Evolutionary conservation across 2,888 invertebrate genomes (phyloP).

Genomic region (Papilio elwesi): DNA sequence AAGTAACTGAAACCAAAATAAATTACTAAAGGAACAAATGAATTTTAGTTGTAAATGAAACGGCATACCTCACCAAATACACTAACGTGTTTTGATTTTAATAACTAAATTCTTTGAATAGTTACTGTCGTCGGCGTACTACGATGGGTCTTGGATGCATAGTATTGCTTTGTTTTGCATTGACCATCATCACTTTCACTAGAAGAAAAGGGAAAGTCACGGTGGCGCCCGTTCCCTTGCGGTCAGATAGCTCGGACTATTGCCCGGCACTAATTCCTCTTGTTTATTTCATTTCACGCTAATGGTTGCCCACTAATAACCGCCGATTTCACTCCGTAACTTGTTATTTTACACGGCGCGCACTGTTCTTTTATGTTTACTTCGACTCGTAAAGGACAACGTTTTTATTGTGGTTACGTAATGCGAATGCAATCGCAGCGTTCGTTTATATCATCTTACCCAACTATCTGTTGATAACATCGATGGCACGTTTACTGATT

Average conservation of each 20-base stretch:
- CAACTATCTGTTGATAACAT: slow-evolving; percentile 59
- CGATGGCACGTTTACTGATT: slow-evolving; percentile 61
- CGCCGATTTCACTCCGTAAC: slow-evolving; percentile 60
- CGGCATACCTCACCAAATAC: too few relatives aligned
- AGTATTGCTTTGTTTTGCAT: slow-evolving; percentile 69
- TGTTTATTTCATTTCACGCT: slow-evolving; percentile 74
- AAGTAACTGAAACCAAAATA: too few relatives aligned
- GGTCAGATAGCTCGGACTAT: slow-evolving; percentile 76
- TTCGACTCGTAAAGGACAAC: slow-evolving; percentile 31
- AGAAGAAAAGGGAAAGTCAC: slow-evolving; percentile 81
- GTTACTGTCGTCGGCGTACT: slow-evolving; percentile 24
- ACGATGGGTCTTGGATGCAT: slow-evolving; percentile 66
- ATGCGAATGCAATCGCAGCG: slow-evolving; percentile 38
- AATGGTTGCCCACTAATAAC: slow-evolving; percentile 62
- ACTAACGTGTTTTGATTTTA: neutral
- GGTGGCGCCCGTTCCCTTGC: slow-evolving; percentile 79
- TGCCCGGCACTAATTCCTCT: slow-evolving; percentile 75
- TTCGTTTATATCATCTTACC: slow-evolving; percentile 47
- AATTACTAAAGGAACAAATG: too few relatives aligned
- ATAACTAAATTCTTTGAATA: neutral
- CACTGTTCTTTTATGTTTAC: slow-evolving; percentile 35
- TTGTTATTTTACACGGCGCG: slow-evolving; percentile 46
- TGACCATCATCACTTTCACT: slow-evolving; percentile 82
- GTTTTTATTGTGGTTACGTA: slow-evolving; percentile 42
- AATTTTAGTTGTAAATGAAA: too few relatives aligned